Conservation (phyloP, 2,113 vertebrate species). For the Panthera leo region DNA sequence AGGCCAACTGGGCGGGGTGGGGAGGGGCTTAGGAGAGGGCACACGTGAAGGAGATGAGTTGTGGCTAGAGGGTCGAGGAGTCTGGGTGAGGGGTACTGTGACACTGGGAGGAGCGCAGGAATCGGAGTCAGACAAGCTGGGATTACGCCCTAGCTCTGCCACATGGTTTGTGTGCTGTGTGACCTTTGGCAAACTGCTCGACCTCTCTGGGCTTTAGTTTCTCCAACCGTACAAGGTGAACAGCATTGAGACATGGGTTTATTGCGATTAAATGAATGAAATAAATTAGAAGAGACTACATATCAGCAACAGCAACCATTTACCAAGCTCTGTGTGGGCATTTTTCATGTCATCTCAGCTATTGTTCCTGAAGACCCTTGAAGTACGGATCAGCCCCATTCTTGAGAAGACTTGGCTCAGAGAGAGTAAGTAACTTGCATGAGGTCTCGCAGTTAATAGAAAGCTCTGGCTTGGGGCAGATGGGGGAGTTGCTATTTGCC, state of each 20-base stretch:
- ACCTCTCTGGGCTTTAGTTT: not conserved
- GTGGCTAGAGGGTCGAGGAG: not conserved
- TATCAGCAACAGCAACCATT: not conserved
- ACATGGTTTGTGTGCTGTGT: not conserved
- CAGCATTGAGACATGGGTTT: not conserved
- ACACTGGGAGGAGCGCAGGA: not conserved
- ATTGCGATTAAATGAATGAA: not conserved
- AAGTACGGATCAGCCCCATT: not conserved
- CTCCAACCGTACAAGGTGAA: not conserved
- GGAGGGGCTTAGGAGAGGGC: not conserved
- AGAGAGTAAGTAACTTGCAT: not conserved
- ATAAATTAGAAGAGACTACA: not conserved
- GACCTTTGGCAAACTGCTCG: constrained; percentile 18
- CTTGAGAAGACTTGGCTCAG: constrained; percentile 1
- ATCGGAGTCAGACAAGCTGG: not conserved
- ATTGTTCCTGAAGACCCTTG: not conserved
- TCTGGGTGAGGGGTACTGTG: not conserved
- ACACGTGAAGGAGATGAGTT: not conserved
- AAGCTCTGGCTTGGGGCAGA: not conserved
- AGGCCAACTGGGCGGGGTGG: not conserved
- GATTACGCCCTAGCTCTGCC: not conserved
- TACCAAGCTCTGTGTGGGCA: not conserved
- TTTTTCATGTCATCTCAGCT: not conserved
- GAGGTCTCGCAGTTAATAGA: not conserved
- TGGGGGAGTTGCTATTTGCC: not conserved